Base-by-base conservation (phyloP, 2,113 vertebrate species). In the Podocnemis expansa region DNA sequence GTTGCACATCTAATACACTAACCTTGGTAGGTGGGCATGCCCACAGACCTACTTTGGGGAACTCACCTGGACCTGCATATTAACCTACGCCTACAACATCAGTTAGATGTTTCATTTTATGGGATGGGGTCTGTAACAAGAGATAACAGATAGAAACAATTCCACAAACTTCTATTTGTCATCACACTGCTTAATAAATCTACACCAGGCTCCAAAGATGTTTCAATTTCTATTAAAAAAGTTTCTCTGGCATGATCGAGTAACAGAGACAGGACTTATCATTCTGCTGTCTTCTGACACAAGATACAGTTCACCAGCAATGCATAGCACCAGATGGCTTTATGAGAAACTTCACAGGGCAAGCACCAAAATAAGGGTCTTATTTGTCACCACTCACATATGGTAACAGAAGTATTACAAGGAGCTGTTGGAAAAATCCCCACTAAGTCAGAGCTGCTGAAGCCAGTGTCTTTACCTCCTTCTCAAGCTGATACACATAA, bases 401-500 rank as follows among this genome's bases (percentile, higher is more conserved):
- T 8, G 91, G 94, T 27, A 24, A 41, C 9, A 27, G 73, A 75
- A 75, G 5, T 25, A 75, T 75, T 75, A 43, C 73, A 25, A 27
- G 16, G 34, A n/a, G n/a, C 34, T 67, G 14, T 38, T 22, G 96
- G 97, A 94, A 96, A 96, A 96, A 94, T 93, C 93, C 94, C 93
- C 94, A 96, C 12, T 88, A 2, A 1, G 82, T 80, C n/a, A 75
- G 22, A 75, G 21, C 11, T 27, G 24, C 41, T 38, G 49, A 94
- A 93, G 60, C 41, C 94, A 91, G 82, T 96, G 90, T 93, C 97
- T 96, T 79, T 93, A 98, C 98, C 98, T 98, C 94, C 78, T 92
- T 70, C 52, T 96, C 93, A 86, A 98, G 90, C 47, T n/a, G 60
- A 95, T 98, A 98, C 73, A 97, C 54, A 60, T 98, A 98, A 94